Evolutionary conservation across 2,888 invertebrate species (phyloP).

Genomic region (Eupithecia inturbata): DNA sequence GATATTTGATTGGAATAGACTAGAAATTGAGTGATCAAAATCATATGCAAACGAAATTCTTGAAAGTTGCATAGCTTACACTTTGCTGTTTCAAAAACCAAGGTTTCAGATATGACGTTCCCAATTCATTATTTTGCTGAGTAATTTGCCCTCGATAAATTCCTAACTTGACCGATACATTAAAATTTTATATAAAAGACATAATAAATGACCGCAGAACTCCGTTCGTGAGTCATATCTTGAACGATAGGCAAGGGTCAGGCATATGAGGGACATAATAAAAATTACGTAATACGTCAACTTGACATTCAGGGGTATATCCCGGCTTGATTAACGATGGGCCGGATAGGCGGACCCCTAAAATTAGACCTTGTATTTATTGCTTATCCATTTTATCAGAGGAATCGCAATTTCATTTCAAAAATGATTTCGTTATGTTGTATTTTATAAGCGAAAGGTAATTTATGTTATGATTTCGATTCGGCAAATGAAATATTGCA

Average conservation of each 20-base stretch:
- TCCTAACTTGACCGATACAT: not conserved
- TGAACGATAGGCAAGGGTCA: slow-evolving; percentile 24
- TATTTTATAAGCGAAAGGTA: not conserved
- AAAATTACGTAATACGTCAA: slow-evolving; percentile 74
- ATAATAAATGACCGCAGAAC: slow-evolving; percentile 4
- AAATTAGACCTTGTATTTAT: slow-evolving; percentile 69
- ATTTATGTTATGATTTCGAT: not conserved
- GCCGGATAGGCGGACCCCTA: slow-evolving; percentile 60
- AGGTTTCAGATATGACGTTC: not conserved
- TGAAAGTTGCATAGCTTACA: not conserved
- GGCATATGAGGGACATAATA: slow-evolving; percentile 52
- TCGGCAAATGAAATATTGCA: not conserved
- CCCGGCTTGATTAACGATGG: slow-evolving; percentile 71
- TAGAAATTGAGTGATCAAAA: not conserved
- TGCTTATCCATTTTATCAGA: slow-evolving; percentile 63
- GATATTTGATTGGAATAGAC: not conserved
- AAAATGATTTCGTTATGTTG: not conserved
- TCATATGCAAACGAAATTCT: not conserved
- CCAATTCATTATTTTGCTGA: not conserved
- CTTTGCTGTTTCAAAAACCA: too few relatives aligned
- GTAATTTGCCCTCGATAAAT: not conserved
- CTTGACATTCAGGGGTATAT: slow-evolving; percentile 56
- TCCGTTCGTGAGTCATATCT: slow-evolving; percentile 23
- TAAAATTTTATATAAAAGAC: not conserved
- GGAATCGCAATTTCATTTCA: slow-evolving; percentile 15